phyloP scores from a whole-genome alignment of 2,888 invertebrate genomes.

The Papilio protenor region DNA sequence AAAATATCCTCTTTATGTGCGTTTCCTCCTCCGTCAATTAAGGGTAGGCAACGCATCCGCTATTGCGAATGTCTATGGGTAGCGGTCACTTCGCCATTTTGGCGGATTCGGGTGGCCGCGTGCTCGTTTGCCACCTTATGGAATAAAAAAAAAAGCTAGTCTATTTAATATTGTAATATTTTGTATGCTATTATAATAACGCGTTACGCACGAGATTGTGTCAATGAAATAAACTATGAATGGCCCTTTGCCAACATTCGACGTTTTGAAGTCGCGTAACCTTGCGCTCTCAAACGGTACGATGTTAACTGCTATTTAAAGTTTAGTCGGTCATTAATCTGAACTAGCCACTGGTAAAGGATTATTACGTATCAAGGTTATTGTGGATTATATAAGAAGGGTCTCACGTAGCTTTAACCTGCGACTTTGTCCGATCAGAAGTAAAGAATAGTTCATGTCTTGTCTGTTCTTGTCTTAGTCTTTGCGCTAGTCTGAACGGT shows the following conservation, averaged over 20 bases:
- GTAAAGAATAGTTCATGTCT: no score
- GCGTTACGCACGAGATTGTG: conserved; percentile 1
- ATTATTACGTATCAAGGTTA: conserved; percentile 6
- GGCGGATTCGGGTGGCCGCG: no score
- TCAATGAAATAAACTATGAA: conserved; percentile 37
- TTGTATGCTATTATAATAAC: background rate
- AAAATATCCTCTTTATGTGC: no score
- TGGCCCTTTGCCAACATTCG: conserved; percentile 43
- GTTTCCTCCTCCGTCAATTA: no score
- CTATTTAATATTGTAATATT: background rate
- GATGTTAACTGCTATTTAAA: conserved; percentile 41
- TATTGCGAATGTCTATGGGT: no score
- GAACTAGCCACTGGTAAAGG: conserved; percentile 6
- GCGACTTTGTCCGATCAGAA: no score
- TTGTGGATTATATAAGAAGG: background rate
- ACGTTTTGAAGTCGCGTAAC: conserved; percentile 37
- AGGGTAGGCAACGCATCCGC: no score
- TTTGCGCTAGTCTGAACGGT: no score
- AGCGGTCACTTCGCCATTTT: no score
- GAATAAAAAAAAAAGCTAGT: no score
- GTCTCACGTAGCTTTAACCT: background rate
- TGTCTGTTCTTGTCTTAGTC: no score
- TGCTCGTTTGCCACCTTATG: no score
- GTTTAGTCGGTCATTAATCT: conserved; percentile 41
- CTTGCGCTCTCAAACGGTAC: conserved; percentile 31